phyloP scores from a whole-genome alignment of 2,888 invertebrate species.

The Urechis unicinctus region DNA sequence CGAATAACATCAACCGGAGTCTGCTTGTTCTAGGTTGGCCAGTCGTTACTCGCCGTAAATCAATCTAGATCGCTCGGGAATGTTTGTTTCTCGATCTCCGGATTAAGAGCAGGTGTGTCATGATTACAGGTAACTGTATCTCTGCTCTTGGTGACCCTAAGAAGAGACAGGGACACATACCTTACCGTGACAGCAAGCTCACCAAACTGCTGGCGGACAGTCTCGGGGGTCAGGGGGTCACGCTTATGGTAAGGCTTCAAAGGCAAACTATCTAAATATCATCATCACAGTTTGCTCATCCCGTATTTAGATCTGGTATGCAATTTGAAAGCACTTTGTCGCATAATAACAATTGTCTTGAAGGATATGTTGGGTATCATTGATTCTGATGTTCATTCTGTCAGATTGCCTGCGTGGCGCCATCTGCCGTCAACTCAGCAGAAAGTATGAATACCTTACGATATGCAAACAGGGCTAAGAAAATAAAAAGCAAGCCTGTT shows the following conservation, averaged over 20 bases:
- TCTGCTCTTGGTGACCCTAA: constrained; percentile 70
- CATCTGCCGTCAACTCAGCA: constrained; percentile 74
- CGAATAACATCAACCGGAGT: constrained; percentile 93
- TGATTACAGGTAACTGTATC: constrained; percentile 77
- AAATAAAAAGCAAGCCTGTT: constrained; percentile 85
- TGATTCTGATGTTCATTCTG: neutral
- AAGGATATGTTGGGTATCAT: neutral
- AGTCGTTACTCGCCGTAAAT: neutral
- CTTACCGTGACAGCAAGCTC: constrained; percentile 87
- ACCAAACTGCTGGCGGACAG: constrained; percentile 90
- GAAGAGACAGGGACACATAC: constrained; percentile 73
- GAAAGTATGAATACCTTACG: constrained; percentile 87
- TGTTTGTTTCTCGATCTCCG: neutral
- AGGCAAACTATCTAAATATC: no score
- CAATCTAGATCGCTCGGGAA: neutral
- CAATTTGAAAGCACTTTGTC: no score
- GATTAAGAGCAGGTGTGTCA: neutral
- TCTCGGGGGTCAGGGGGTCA: constrained; percentile 86
- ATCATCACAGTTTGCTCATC: no score
- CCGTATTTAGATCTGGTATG: no score
- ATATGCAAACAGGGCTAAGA: constrained; percentile 86
- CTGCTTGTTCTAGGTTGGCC: constrained; percentile 75
- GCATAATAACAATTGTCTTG: neutral
- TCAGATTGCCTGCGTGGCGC: constrained; percentile 89
- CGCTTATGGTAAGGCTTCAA: constrained; percentile 68